A percentile compares a stretch with the other conserved stretches of the same genome.
phyloP scores from a whole-genome alignment of 1,140 invertebrate species.

The Drosophila ogumai region DNA sequence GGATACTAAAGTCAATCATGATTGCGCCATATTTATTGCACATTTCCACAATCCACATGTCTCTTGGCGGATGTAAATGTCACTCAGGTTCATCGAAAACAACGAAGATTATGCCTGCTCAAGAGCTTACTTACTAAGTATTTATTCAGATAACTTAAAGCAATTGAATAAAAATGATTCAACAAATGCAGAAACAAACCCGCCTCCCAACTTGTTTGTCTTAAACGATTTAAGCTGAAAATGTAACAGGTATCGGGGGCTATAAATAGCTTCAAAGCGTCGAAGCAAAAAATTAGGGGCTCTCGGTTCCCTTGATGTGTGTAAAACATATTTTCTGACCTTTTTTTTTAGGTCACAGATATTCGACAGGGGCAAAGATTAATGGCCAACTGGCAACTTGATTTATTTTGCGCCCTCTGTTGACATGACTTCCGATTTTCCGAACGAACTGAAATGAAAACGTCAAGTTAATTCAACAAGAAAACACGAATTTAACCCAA shows the following conservation, averaged over 20 bases:
- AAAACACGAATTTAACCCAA: neutral
- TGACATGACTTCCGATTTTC: conserved; percentile 5
- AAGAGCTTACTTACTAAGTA: conserved; percentile 74
- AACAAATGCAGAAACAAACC: conserved; percentile 57
- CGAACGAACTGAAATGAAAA: conserved; percentile 1
- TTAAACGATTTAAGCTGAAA: conserved; percentile 1
- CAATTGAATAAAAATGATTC: conserved; percentile 83
- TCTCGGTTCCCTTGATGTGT: conserved; percentile 2
- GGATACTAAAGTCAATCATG: conserved; percentile 55
- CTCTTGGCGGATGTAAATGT: conserved; percentile 56
- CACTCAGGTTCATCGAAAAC: conserved; percentile 69
- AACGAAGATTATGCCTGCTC: conserved; percentile 68
- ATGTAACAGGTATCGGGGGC: neutral
- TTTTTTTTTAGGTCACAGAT: conserved; percentile 9
- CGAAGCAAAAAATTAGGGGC: neutral
- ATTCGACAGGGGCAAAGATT: conserved; percentile 8
- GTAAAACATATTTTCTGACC: conserved; percentile 12
- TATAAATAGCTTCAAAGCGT: conserved; percentile 29
- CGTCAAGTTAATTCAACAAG: neutral
- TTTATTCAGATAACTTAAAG: conserved; percentile 78
- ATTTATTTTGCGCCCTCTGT: conserved; percentile 17
- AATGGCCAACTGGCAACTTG: conserved; percentile 8
- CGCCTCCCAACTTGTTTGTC: neutral
- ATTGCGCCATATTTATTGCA: conserved; percentile 81
- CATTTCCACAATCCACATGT: conserved; percentile 56